Base-by-base conservation (phyloP, 1,140 invertebrate genomes). In the Caenorhabditis tropicalis region DNA sequence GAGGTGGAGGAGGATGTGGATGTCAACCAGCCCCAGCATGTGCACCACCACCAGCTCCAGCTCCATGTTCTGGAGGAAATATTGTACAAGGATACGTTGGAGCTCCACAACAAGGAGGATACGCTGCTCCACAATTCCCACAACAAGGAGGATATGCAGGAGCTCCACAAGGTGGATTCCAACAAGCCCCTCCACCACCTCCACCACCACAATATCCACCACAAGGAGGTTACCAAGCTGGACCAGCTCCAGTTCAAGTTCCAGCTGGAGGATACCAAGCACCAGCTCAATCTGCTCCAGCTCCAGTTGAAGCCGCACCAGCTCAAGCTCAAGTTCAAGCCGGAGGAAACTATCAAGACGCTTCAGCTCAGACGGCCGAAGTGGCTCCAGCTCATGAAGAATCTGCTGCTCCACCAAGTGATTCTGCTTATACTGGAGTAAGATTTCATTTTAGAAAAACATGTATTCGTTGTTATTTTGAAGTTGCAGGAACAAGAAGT, bases 1-100 rank as follows among this genome's bases (percentile, higher is more conserved):
- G 65, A 33, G 82, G 82, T 56, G 82, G 60, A 6, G 56, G 43
- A 27, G 82, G 56, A n/a, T 83, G 82, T 39, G 74, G 60, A 65
- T 83, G 82, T 56, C 82, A 83, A 36, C 82, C 3, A 27, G 49
- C 48, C 1, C 43, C 82, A 31, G 82, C 51, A 15, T 83, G 82
- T 39, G 60, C 82, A 4, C 82, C 82, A 56, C 43, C 29, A 2
- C 82, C 82, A 27, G 60, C 43, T 29, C 74, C 60, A 51, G 53
- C 81, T 43, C 60, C 43, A 51, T 49, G 39, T 12, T 49, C 82
- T 79, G 60, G 60, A 65, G 82, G 82, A 31, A 83, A 79, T 12
- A 83, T 82, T 15, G 79, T 82, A 39, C 81, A 56, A 82, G 81
- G 53, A n/a, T 53, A 60, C 21, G 43, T 65, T 19, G 53, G 53